A percentile compares a stretch with the other conserved stretches of the same genome.
Conservation (phyloP, 1,140 invertebrate genomes). For the Trichonephila clavipes region DNA sequence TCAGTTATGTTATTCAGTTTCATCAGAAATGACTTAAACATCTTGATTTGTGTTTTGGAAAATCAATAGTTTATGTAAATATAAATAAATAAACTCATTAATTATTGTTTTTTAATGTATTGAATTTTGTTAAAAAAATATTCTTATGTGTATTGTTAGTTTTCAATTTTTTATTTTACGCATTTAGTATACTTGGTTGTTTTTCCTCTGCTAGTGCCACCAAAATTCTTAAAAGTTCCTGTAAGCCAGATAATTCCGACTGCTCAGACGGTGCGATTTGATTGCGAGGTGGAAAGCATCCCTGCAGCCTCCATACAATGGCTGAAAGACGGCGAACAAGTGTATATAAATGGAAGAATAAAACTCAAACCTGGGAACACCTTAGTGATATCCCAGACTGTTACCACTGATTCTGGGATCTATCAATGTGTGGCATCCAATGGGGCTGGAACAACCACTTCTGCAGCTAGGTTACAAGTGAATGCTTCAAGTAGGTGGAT, state of each 20-base stretch:
- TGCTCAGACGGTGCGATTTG: slow-evolving; percentile 86
- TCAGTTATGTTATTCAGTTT: too few relatives aligned
- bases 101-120: slow-evolving; percentile 47
- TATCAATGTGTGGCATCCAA: slow-evolving; percentile 90
- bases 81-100: too few relatives aligned
- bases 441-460: slow-evolving; percentile 85
- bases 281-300: slow-evolving; percentile 86
- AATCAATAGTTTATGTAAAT: too few relatives aligned
- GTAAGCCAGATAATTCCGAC: slow-evolving; percentile 84
- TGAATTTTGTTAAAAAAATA: slow-evolving; percentile 38
- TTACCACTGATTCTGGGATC: slow-evolving; percentile 86
- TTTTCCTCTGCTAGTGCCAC: slow-evolving; percentile 81
- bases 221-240: slow-evolving; percentile 84
- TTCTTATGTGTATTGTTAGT: neutral
- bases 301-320: slow-evolving; percentile 85
- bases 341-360: slow-evolving; percentile 81
- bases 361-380: slow-evolving; percentile 82
- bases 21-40: too few relatives aligned
- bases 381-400: slow-evolving; percentile 85
- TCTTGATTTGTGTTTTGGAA: too few relatives aligned
- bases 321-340: slow-evolving; percentile 84
- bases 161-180: neutral
- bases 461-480: slow-evolving; percentile 81
- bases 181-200: neutral
- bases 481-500: slow-evolving; percentile 70